A percentile compares a stretch with the other conserved stretches of the same genome.
phyloP scores from a whole-genome alignment of 2,797 vertebrate genomes.

The Crocidura indochinensis region DNA sequence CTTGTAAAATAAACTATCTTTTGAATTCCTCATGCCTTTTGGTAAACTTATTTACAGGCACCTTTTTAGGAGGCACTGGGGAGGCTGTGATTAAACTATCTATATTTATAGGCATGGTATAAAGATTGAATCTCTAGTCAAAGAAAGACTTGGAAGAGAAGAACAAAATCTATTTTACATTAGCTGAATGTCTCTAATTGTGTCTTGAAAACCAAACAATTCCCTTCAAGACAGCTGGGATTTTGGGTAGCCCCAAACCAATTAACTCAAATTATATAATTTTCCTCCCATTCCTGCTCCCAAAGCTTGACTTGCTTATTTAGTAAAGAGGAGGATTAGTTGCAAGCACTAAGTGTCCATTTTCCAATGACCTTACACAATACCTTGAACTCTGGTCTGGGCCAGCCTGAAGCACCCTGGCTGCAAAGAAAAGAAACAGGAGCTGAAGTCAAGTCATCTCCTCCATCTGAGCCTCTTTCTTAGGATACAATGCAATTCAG shows the following conservation, averaged over 20 bases:
- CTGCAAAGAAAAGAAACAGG: slow-evolving; percentile 85
- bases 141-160: slow-evolving; percentile 65
- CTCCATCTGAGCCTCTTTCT: slow-evolving; percentile 84
- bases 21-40: slow-evolving; percentile 38
- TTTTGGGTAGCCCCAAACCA: slow-evolving; percentile 89
- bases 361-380: slow-evolving; percentile 85
- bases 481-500: slow-evolving; percentile 84
- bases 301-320: slow-evolving; percentile 89
- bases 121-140: slow-evolving; percentile 75
- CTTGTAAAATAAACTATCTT: slow-evolving; percentile 56
- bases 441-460: slow-evolving; percentile 86
- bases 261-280: slow-evolving; percentile 92
- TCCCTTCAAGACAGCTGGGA: slow-evolving; percentile 89
- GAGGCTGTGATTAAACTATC: slow-evolving; percentile 49
- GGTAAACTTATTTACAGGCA: slow-evolving; percentile 28
- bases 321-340: slow-evolving; percentile 89
- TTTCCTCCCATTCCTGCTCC: slow-evolving; percentile 79
- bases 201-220: slow-evolving; percentile 88
- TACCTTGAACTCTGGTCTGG: slow-evolving; percentile 83
- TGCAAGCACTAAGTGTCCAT: slow-evolving; percentile 80
- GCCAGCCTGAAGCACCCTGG: slow-evolving; percentile 84
- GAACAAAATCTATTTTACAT: slow-evolving; percentile 86
- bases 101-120: slow-evolving; percentile 43
- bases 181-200: slow-evolving; percentile 89
- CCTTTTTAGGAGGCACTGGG: slow-evolving; percentile 40